A percentile compares a stretch with the other conserved stretches of the same genome.
Evolutionary conservation across 2,113 vertebrate genomes (phyloP).

Genomic region (Dicerorhinus sumatrensis): DNA sequence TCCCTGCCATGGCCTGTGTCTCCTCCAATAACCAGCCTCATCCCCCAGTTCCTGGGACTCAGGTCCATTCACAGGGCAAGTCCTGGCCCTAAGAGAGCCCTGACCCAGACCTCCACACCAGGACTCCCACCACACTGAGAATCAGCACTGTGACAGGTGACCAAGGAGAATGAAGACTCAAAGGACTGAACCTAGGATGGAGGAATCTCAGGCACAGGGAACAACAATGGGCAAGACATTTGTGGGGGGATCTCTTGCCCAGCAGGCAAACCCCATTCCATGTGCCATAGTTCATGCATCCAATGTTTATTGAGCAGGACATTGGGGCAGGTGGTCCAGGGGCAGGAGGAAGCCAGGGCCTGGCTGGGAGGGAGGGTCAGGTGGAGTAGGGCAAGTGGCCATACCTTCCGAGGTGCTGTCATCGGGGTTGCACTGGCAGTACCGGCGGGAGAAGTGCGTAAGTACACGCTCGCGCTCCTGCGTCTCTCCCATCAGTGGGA

Average conservation of each 20-base stretch:
- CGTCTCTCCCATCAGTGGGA: constrained; percentile 96
- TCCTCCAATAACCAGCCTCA: not conserved
- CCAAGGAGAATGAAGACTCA: not conserved
- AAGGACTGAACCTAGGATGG: not conserved
- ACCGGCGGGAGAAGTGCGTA: constrained; percentile 94
- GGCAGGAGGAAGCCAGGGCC: not conserved
- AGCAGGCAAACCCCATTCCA: not conserved
- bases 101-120: not conserved
- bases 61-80: not conserved
- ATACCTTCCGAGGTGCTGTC: constrained; percentile 90
- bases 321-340: not conserved
- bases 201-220: not conserved
- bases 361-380: not conserved
- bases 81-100: not conserved
- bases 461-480: constrained; percentile 98
- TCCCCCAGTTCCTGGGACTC: not conserved
- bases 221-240: not conserved
- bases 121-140: not conserved
- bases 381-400: rapidly evolving
- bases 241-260: not conserved
- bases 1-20: not conserved
- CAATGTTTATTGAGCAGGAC: not conserved
- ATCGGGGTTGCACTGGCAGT: constrained; percentile 94
- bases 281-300: not conserved
- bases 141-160: not conserved